Percentiles rank a stretch among this genome's conserved stretches.
These are phyloP conservation scores for Amblyraja radiata DNA, from an alignment of 2,797 vertebrate species.

Conservation along the genomic window DNA sequence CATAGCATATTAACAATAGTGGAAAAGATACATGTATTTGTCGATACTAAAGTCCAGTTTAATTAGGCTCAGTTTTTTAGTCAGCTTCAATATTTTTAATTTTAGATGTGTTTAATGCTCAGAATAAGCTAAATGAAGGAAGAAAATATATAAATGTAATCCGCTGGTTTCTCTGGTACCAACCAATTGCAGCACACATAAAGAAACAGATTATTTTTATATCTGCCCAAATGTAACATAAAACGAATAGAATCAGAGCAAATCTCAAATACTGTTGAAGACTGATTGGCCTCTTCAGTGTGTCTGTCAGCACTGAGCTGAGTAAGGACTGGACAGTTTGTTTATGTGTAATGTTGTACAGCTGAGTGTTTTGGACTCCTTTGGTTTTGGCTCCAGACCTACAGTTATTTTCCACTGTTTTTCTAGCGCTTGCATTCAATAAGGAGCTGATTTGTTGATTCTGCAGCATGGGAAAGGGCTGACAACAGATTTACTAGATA, in stretches of 20 bases:
- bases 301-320: not conserved
- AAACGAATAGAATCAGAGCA: not conserved
- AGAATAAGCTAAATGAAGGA: not conserved
- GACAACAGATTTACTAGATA: slow-evolving; percentile 50
- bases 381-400: slow-evolving; percentile 25
- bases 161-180: not conserved
- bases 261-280: not conserved
- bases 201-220: not conserved
- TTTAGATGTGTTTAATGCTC: not conserved
- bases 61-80: not conserved
- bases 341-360: not conserved
- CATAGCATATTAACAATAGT: not conserved
- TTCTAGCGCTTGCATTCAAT: slow-evolving; percentile 43
- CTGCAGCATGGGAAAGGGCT: slow-evolving; percentile 53
- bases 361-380: slow-evolving; percentile 1
- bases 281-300: not conserved
- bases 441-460: slow-evolving; percentile 49
- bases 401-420: slow-evolving; percentile 45
- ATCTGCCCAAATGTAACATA: not conserved
- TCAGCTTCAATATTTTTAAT: not conserved
- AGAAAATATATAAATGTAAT: not conserved
- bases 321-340: slow-evolving; percentile 4
- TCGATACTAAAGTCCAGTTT: not conserved
- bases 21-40: not conserved
- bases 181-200: not conserved